Base-by-base conservation (phyloP, 2,113 vertebrate species). In the Propithecus coquereli region DNA sequence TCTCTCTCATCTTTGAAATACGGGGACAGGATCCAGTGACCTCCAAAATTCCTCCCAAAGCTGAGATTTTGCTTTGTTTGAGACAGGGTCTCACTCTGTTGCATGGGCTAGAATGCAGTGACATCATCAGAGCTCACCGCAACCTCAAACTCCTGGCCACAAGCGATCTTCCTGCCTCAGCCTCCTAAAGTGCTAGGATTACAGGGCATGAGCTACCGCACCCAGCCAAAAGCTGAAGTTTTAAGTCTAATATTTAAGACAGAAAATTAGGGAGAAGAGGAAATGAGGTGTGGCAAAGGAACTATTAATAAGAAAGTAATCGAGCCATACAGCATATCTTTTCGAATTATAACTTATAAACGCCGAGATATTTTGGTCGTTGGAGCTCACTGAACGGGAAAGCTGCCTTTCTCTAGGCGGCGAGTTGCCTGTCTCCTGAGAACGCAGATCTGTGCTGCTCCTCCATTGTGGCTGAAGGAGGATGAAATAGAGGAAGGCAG, bases 351-450 rank as follows among this genome's bases (percentile, higher is more conserved):
- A 30, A 37, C 32, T 23, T 34, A 27, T 0, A 37, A 30, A 3
- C 6, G 16, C 3, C 0, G 0, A 18, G 45, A 4, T 23, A 4
- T 23, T 65, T 2, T n/a, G 52, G 27, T 17, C 4, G 8, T 27
- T n/a, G 5, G 80, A 12, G 18, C 2, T 81, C 18, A 13, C 50
- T 37, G 4, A 0, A 17, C 6, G 4, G 61, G 43, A 66, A n/a
- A 25, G 65, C 45, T 34, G 57, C 79, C 71, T 43, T 40, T 47
- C 30, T 30, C 16, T 0, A 3, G 61, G 32, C 6, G 0, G 14
- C 0, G n/a, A 43, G 45, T n/a, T 45, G 6, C 20, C 10, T 2
- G 0, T 74, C 50, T 70, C 25, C 43, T 13, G 16, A 87, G 73
- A 30, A 30, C 12, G 43, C 1, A 25, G 34, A 25, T 22, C 5